Conservation (phyloP, 2,888 invertebrate species). For the Crocallis elinguaria region DNA sequence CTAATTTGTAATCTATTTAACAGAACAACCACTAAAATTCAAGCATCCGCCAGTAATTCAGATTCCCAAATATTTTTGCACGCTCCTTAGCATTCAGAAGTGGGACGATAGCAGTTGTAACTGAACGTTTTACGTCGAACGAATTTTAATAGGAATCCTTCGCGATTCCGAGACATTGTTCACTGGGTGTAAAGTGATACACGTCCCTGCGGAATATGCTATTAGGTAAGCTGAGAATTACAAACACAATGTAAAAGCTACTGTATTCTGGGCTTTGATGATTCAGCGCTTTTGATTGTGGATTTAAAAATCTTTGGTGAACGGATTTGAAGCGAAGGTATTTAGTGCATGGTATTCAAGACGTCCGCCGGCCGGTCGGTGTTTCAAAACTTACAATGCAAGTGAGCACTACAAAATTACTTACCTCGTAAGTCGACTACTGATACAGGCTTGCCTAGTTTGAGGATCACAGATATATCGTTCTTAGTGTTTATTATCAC, state of each 20-base stretch:
- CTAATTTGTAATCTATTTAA: not conserved
- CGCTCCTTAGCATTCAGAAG: constrained; percentile 36
- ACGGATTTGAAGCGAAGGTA: too few species aligned
- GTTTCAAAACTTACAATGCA: too few species aligned
- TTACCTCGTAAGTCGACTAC: too few species aligned
- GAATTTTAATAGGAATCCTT: constrained; percentile 38
- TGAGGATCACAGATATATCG: too few species aligned
- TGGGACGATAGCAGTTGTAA: constrained; percentile 36
- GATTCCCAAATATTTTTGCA: constrained; percentile 30
- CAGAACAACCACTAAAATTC: not conserved
- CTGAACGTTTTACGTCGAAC: constrained; percentile 35
- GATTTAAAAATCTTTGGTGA: too few species aligned
- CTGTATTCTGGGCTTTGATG: too few species aligned
- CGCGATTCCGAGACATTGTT: constrained; percentile 10
- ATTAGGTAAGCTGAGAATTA: not conserved
- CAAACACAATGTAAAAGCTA: not conserved
- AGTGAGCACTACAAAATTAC: too few species aligned
- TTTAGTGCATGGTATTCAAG: too few species aligned
- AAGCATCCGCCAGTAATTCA: constrained; percentile 21
- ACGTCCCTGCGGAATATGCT: constrained; percentile 6
- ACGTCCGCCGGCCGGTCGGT: too few species aligned
- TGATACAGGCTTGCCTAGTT: too few species aligned
- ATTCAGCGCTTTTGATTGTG: too few species aligned
- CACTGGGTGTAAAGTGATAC: constrained; percentile 23
- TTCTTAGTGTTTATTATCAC: too few species aligned